Evolutionary conservation across 2,888 invertebrate genomes (phyloP), one percentile per base, ranked within the genome.

Genomic region (Psylliodes chrysocephalus): DNA sequence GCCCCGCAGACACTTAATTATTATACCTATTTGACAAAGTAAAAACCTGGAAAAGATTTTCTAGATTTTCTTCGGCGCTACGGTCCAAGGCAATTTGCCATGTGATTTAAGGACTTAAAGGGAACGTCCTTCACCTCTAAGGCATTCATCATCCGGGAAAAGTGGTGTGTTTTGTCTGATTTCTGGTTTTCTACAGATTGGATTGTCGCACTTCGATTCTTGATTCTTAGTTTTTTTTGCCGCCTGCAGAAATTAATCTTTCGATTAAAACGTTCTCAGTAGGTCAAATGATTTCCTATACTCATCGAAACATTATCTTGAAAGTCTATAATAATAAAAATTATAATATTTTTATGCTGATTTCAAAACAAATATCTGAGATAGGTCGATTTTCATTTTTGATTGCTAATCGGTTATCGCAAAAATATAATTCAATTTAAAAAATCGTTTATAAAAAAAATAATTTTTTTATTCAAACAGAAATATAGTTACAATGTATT

Each of bases 1-100:
- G 75, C 75, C 73, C 74, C 64, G 68, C 72, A 75, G 76, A 68
- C 71, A 73, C 74, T 75, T 76, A 72, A 73, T 75, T 75, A 70
- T 63, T 66, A 55, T 54, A 60, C 64, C 66, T 61, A 63, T 67
- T 68, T 64, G 68, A 64, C 67, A 65, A 63, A 64, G 68, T 65
- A 46, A 66, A 63, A 64, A 68, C 66, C 60, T 53, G 47, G 57
- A 59, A 62, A 62, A 54, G 55, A 57, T 64, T 62, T 56, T 51
- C 49, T 49, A 49, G 49, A 49, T 28, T 49, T 44, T 49, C 55
- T 61, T 44, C 53, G 63, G 15, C 51, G 44, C 49, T 30, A 46
- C 64, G 66, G 66, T 62, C 64, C 60, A 59, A 65, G 68, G 60
- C 63, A 66, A 70, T 65, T 68, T 49, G 52, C 60, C 60, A 60